These are phyloP conservation scores for Epirrhoe alternata DNA, from an alignment of 2,888 invertebrate species.

Conservation along the genomic window DNA sequence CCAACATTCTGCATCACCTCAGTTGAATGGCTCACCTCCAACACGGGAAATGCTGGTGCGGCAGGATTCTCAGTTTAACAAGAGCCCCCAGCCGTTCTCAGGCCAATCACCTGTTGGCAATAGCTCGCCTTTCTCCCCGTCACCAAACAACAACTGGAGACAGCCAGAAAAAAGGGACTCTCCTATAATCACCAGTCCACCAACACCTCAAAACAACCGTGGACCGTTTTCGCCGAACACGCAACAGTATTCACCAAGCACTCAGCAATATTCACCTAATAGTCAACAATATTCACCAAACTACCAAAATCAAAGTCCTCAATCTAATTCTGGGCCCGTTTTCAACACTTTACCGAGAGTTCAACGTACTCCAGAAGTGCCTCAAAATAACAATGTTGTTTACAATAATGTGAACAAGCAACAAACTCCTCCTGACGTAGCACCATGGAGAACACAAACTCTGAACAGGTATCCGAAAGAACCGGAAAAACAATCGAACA, in stretches of 20 bases:
- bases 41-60: conserved; percentile 74
- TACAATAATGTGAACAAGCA: conserved; percentile 61
- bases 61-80: conserved; percentile 82
- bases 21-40: conserved; percentile 64
- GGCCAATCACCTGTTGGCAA: conserved; percentile 67
- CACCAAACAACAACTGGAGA: conserved; percentile 78
- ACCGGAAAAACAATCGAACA: conserved; percentile 57
- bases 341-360: conserved; percentile 75
- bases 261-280: conserved; percentile 40
- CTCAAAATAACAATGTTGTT: conserved; percentile 62
- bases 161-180: conserved; percentile 79
- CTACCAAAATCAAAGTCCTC: conserved; percentile 61
- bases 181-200: conserved; percentile 66
- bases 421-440: conserved; percentile 60
- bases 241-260: conserved; percentile 52
- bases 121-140: conserved; percentile 71
- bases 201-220: conserved; percentile 61
- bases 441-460: conserved; percentile 77
- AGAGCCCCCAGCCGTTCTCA: conserved; percentile 78
- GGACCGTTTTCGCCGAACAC: conserved; percentile 55
- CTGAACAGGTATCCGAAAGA: conserved; percentile 68
- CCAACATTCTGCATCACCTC: conserved; percentile 69
- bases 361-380: conserved; percentile 65
- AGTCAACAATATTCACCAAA: conserved; percentile 63
- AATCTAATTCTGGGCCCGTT: conserved; percentile 56